Evolutionary conservation across 2,797 vertebrate genomes (phyloP).

Genomic region (Macropus fuliginosus): DNA sequence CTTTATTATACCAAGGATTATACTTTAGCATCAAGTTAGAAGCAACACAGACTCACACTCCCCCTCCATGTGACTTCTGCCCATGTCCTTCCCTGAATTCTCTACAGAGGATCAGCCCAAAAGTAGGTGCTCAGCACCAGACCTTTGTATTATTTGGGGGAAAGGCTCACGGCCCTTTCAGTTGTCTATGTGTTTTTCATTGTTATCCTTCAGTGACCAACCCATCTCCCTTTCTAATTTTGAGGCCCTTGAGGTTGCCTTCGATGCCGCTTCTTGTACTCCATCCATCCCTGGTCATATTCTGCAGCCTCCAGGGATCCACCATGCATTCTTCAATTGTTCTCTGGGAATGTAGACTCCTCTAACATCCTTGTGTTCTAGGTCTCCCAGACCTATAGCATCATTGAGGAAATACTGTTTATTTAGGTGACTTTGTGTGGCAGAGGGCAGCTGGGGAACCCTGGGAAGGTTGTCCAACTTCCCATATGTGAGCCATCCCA

Average conservation of each 20-base stretch:
- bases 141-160: not conserved
- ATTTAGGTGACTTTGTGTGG: not conserved
- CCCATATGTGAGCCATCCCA: not conserved
- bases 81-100: not conserved
- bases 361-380: not conserved
- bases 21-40: not conserved
- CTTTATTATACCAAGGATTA: not conserved
- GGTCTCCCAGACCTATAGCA: not conserved
- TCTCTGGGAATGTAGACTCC: not conserved
- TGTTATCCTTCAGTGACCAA: not conserved
- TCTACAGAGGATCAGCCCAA: not conserved
- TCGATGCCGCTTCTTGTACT: not conserved
- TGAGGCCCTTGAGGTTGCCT: not conserved
- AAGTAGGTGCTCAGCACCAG: not conserved
- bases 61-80: not conserved
- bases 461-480: too few relatives aligned
- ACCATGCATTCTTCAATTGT: not conserved
- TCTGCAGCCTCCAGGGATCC: not conserved
- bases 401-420: not conserved
- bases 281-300: not conserved
- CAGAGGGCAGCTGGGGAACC: too few relatives aligned
- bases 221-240: not conserved
- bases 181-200: not conserved
- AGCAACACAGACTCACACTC: not conserved
- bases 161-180: not conserved